Evolutionary conservation across 1,140 invertebrate species (phyloP).

Genomic region (Bilobella aurantiaca): DNA sequence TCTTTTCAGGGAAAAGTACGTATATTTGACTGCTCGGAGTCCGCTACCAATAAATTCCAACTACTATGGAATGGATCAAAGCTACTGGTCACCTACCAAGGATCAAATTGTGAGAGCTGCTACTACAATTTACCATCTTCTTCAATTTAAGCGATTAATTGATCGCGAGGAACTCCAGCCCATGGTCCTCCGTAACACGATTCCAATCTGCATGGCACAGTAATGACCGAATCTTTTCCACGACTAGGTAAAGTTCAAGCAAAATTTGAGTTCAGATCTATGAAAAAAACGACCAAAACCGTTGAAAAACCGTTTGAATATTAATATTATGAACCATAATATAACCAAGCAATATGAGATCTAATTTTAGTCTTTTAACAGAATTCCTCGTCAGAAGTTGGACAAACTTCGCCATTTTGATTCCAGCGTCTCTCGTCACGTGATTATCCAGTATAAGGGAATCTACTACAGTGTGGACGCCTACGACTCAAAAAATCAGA

Average conservation of each 20-base stretch:
- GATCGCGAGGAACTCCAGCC: constrained; percentile 44
- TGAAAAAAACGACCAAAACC: no score
- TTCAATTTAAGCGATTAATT: constrained; percentile 42
- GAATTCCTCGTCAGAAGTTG: constrained; percentile 44
- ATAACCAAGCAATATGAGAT: neutral
- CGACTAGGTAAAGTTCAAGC: constrained; percentile 41
- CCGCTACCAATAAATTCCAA: constrained; percentile 41
- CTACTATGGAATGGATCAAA: constrained; percentile 42
- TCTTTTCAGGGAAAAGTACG: constrained; percentile 42
- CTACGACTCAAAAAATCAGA: constrained; percentile 41
- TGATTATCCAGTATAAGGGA: constrained; percentile 37
- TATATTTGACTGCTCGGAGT: constrained; percentile 38
- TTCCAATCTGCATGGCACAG: constrained; percentile 43
- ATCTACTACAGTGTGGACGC: constrained; percentile 42
- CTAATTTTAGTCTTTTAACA: constrained; percentile 31
- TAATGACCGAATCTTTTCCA: constrained; percentile 41
- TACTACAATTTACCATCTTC: constrained; percentile 39
- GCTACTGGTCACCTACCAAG: constrained; percentile 42
- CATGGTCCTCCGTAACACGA: constrained; percentile 42
- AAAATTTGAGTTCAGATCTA: no score
- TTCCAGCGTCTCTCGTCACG: constrained; percentile 41
- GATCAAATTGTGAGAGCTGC: constrained; percentile 42
- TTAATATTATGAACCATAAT: no score
- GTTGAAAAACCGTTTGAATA: no score
- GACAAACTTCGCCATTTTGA: constrained; percentile 42